Base-by-base conservation (phyloP, 2,888 invertebrate species). In the Coenonympha glycerion region DNA sequence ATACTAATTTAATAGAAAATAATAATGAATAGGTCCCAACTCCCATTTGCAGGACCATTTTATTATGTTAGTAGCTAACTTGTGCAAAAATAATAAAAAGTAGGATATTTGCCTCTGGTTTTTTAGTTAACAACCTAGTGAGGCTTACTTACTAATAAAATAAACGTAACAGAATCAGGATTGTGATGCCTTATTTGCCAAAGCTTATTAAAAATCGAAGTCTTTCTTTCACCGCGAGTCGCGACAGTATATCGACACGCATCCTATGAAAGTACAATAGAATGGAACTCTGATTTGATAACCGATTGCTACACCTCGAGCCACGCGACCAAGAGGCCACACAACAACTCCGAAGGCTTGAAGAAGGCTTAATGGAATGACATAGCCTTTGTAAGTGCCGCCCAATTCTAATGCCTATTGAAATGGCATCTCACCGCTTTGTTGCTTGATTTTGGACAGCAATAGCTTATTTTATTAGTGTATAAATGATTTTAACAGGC, bases 361-460 rank as follows among this genome's bases (percentile, higher is more conserved):
- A 86, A 87, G 85, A 75, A 83, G 83, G 83, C 82, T 84, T 86
- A 86, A 87, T 86, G 79, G 85, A 85, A 84, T 87, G 86, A 86
- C 86, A 85, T 71, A 73, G 79, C 79, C 86, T 86, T 87, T 87
- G 86, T 84, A 68, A 74, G 69, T 76, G 81, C 87, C 87, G 87
- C 85, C 86, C 85, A 87, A 86, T 86, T 86, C 84, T 77, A 82
- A 85, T 84, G 86, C 84, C 84, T 80, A 86, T 87, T 87, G 83
- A 87, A 79, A 84, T 85, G 83, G 86, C 84, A 85, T 85, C 81
- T 85, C 82, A 79, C 75, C 77, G 76, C 82, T 79, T 87, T 87
- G 86, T 86, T 86, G 81, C 81, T 84, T 87, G 75, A 86, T 86
- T 86, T 86, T 71, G 74, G 80, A 79, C 77, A 81, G 83, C 84